A percentile compares a stretch with the other conserved stretches of the same genome.
phyloP scores from a whole-genome alignment of 1,140 invertebrate species.

The Scaptomyza graminum region DNA sequence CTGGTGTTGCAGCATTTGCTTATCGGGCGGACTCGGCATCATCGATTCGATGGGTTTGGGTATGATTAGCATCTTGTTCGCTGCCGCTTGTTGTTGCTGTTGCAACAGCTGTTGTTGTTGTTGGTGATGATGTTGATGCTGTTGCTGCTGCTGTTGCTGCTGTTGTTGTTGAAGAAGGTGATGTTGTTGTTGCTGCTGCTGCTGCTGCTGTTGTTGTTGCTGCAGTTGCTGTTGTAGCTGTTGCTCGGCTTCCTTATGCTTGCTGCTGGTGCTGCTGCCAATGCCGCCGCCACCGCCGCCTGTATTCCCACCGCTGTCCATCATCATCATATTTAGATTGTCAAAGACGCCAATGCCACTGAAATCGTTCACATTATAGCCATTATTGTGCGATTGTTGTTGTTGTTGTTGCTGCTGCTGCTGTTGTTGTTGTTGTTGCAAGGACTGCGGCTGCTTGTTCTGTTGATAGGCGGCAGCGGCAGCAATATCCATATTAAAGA shows the following conservation, averaged over 20 bases:
- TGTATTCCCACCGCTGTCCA: slow-evolving; percentile 20
- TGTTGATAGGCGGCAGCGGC: slow-evolving; percentile 49
- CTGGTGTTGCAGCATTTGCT: slow-evolving; percentile 54
- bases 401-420: slow-evolving; percentile 66
- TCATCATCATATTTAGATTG: slow-evolving; percentile 50
- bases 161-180: slow-evolving; percentile 30
- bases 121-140: slow-evolving; percentile 43
- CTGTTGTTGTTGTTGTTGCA: slow-evolving; percentile 58
- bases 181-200: slow-evolving; percentile 77
- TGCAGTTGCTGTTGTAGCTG: slow-evolving; percentile 20
- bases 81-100: slow-evolving; percentile 37
- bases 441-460: slow-evolving; percentile 54
- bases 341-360: slow-evolving; percentile 55
- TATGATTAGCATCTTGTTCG: slow-evolving; percentile 85
- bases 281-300: slow-evolving; percentile 63
- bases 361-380: slow-evolving; percentile 73
- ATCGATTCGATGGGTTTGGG: slow-evolving; percentile 87
- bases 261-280: slow-evolving; percentile 65
- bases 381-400: slow-evolving; percentile 73
- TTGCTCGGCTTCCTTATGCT: slow-evolving; percentile 31
- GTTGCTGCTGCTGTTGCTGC: slow-evolving; percentile 42
- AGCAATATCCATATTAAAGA: slow-evolving; percentile 68
- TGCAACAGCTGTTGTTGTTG: slow-evolving; percentile 50
- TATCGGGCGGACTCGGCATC: slow-evolving; percentile 85
- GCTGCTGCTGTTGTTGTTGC: slow-evolving; percentile 33